Evolutionary conservation across 2,797 vertebrate species (phyloP).

Genomic region (Mormyrops boulengeri): DNA sequence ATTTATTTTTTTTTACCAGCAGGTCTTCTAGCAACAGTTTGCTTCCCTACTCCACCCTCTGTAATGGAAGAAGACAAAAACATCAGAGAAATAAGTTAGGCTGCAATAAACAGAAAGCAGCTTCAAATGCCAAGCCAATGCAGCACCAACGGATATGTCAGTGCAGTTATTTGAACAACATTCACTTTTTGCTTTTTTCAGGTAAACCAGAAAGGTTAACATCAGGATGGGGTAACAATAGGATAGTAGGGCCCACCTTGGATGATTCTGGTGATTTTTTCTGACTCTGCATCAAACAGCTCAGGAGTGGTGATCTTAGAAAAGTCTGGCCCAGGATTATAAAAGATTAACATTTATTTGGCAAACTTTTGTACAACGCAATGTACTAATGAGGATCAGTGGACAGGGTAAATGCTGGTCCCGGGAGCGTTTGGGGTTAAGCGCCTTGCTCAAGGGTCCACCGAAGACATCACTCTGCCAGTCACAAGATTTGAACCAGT

Average conservation of each 20-base stretch:
- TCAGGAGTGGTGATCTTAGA: constrained; percentile 56
- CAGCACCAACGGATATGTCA: neutral
- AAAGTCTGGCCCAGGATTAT: constrained; percentile 55
- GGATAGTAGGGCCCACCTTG: constrained; percentile 45
- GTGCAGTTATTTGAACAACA: neutral
- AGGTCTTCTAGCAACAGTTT: constrained; percentile 18
- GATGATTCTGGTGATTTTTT: constrained; percentile 62
- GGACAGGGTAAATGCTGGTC: neutral
- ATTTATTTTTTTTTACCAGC: constrained; percentile 28
- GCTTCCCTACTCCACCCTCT: constrained; percentile 32
- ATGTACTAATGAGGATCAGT: neutral
- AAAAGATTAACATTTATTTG: neutral
- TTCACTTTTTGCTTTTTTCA: neutral
- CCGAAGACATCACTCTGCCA: neutral
- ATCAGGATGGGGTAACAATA: no score
- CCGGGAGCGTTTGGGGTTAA: neutral
- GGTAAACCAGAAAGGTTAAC: neutral
- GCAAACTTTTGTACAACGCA: neutral
- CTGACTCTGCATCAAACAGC: constrained; percentile 54
- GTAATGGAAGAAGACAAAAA: neutral
- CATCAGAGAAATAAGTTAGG: neutral
- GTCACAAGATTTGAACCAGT: neutral
- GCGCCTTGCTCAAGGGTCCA: neutral
- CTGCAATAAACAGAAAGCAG: neutral
- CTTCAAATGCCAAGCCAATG: neutral